phyloP scores from a whole-genome alignment of 2,797 vertebrate species.

The Orientallactaga sibirica region DNA sequence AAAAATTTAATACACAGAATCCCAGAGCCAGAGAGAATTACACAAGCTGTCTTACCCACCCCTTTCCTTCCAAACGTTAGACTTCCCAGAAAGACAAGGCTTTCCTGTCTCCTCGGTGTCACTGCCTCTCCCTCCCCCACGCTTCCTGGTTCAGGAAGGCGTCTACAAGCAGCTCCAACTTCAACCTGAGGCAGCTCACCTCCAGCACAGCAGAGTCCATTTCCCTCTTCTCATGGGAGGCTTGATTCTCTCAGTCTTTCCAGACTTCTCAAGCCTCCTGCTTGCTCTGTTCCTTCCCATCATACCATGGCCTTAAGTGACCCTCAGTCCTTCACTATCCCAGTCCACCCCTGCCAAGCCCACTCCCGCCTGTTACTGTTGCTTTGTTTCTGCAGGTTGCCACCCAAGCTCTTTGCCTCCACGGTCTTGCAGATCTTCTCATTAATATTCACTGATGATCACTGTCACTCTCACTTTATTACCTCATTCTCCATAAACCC shows the following conservation, averaged over 20 bases:
- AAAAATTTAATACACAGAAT: neutral
- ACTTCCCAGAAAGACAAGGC: neutral
- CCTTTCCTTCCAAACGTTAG: neutral
- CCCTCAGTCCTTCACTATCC: neutral
- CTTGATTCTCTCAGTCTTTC: neutral
- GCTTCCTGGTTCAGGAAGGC: neutral
- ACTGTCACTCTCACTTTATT: neutral
- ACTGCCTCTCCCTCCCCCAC: accelerated
- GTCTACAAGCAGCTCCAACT: neutral
- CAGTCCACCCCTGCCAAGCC: neutral
- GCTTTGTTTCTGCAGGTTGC: neutral
- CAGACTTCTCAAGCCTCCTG: neutral
- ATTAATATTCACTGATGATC: neutral
- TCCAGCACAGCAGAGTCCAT: neutral
- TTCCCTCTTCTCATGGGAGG: neutral
- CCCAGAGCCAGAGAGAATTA: neutral
- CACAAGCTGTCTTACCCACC: neutral
- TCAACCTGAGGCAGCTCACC: neutral
- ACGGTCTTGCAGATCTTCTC: neutral
- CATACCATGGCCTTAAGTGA: neutral
- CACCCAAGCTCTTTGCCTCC: neutral
- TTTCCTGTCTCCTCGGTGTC: neutral
- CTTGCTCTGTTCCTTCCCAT: neutral
- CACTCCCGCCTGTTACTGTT: neutral
- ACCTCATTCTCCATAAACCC: neutral